Evolutionary conservation across 2,797 vertebrate species (phyloP).

Genomic region (Lagodon rhomboides): DNA sequence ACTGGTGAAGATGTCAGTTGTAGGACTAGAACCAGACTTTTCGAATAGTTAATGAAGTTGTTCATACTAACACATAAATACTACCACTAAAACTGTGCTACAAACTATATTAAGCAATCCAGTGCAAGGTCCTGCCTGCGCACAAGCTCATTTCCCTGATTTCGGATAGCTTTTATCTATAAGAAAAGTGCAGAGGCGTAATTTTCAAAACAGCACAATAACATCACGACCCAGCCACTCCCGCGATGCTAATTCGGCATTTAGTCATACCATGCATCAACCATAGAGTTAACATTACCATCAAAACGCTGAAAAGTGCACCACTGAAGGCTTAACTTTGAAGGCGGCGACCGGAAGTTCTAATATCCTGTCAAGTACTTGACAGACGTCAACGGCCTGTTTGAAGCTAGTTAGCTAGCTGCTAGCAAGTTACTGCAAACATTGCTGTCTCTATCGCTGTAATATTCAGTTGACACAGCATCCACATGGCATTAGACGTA

Average conservation of each 20-base stretch:
- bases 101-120: background rate
- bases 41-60: background rate
- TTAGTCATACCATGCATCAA: background rate
- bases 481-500: background rate
- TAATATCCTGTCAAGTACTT: background rate
- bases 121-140: no score
- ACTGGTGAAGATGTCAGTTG: no score
- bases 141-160: no score
- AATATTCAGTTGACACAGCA: background rate
- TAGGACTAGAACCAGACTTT: background rate
- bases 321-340: conserved; percentile 31
- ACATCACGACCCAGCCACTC: fast-evolving
- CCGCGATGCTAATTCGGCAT: fast-evolving
- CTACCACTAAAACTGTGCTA: background rate
- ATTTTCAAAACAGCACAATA: background rate
- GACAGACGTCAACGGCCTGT: conserved; percentile 60
- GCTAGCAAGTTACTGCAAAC: conserved; percentile 62
- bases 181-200: no score
- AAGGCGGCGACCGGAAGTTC: conserved; percentile 30
- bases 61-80: background rate
- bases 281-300: no score
- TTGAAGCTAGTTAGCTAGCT: conserved; percentile 53
- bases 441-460: conserved; percentile 9
- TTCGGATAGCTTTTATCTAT: no score
- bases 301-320: no score